Conservation (phyloP, 2,113 vertebrate genomes). For the Cepphus grylle region DNA sequence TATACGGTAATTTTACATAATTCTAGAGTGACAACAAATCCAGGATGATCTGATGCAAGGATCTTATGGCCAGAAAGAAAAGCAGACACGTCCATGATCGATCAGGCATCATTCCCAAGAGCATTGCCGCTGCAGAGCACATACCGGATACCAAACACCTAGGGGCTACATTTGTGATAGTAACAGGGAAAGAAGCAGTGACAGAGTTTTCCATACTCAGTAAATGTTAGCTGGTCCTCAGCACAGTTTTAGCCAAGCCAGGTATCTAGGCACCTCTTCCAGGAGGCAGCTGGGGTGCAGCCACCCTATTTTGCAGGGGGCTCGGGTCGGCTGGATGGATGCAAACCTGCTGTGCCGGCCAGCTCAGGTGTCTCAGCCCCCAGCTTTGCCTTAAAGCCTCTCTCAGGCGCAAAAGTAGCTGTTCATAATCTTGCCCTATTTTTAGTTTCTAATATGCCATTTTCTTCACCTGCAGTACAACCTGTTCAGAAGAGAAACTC, state of each 20-base stretch:
- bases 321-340: background rate
- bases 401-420: background rate
- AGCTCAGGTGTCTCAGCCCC: background rate
- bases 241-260: background rate
- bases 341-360: background rate
- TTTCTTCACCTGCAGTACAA: constrained; percentile 73
- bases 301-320: background rate
- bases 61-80: background rate
- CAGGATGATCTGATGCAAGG: background rate
- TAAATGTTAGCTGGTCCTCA: background rate
- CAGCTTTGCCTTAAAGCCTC: background rate
- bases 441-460: background rate
- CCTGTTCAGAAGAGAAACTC: constrained; percentile 76
- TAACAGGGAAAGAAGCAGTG: background rate
- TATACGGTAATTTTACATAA: background rate
- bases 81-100: background rate
- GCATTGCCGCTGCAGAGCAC: accelerated
- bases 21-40: background rate
- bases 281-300: background rate
- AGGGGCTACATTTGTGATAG: background rate
- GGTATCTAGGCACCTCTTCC: background rate
- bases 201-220: background rate
- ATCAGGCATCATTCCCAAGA: background rate
- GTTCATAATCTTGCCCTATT: background rate
- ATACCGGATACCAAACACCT: background rate